Base-by-base conservation (phyloP, 2,113 vertebrate species). In the Rhinogobius similis region DNA sequence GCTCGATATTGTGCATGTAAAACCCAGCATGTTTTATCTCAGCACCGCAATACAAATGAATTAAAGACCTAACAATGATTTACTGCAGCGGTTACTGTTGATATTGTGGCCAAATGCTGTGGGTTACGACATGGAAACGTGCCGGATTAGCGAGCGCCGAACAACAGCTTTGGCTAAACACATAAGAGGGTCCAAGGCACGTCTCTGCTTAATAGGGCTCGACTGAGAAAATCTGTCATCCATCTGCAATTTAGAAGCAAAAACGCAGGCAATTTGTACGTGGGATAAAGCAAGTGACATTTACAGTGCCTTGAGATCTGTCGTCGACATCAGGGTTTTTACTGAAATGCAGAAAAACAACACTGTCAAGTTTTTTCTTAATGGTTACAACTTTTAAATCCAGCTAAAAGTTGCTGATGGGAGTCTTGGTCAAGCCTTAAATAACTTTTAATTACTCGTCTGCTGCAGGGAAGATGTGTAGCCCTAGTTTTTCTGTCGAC, bases 81-180 rank as follows among this genome's bases (percentile, higher is more conserved):
- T 32, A 59, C 14, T 20, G 56, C 10, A 18, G 14, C 20, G 16
- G 27, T 59, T 21, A 61, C 58, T 38, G 58, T 61, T 38, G 18
- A 76, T 78, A 66, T 73, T 59, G 62, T 59, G 62, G 65, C 73
- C 73, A 78, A 74, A 66, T 68, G 79, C 73, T 82, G n/a, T 3
- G 29, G 10, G 44, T 75, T 53, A 73, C 59, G 69, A 77, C 61
- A 61, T 46, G 76, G 27, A 67, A 58, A 70, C 14, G 36, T 63
- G 75, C 23, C 41, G 75, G 70, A 61, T 67, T 53, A 65, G 18
- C 12, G 44, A 73, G 26, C 71, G 32, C 48, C 76, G 66, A 67
- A 66, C 41, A 13, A 48, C 76, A 63, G 39, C 67, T 21, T 32
- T 4, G 66, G 18, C 56, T 23, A 36, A 69, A 69, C 29, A 29